Evolutionary conservation across 2,888 invertebrate genomes (phyloP), one percentile per base, ranked within the genome.

Genomic region (Anoplius nigerrimus): DNA sequence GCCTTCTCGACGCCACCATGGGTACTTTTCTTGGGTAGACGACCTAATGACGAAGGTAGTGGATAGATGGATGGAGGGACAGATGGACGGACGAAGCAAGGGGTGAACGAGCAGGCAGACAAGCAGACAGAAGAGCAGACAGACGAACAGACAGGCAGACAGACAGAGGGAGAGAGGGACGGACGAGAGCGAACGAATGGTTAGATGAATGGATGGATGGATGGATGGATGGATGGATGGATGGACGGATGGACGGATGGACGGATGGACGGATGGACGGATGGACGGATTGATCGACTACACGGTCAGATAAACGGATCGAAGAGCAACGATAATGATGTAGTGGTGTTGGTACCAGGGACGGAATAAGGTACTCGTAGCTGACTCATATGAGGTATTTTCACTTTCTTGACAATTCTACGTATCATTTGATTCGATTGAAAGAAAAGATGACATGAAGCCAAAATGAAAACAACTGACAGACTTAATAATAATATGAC

Each of bases 391-490:
- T 48, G 48, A 48, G 6, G 48, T 48, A 48, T n/a, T n/a, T 16
- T 48, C 48, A n/a, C n/a, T n/a, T n/a, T n/a, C n/a, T n/a, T n/a
- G n/a, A n/a, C n/a, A n/a, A n/a, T n/a, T n/a, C n/a, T n/a, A n/a
- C n/a, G n/a, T n/a, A n/a, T n/a, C n/a, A n/a, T n/a, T n/a, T n/a
- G n/a, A n/a, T n/a, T n/a, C 48, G 16, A 18, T 13, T 16, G 48
- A 15, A 22, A 48, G 62, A 46, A 51, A 24, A 46, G 27, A n/a
- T 18, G 8, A n/a, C 48, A 55, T 55, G 51, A 62, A 51, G 66
- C 46, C 65, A 34, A 66, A 56, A 63, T 66, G 69, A 71, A 76
- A 76, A 75, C 63, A 65, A 46, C 62, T 66, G 57, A 62, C 59
- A 56, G 51, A 42, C 42, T 8, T 8, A 42, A 13, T 8, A 6